Conservation (phyloP, 2,888 invertebrate species). For the Ochropleura plecta region DNA sequence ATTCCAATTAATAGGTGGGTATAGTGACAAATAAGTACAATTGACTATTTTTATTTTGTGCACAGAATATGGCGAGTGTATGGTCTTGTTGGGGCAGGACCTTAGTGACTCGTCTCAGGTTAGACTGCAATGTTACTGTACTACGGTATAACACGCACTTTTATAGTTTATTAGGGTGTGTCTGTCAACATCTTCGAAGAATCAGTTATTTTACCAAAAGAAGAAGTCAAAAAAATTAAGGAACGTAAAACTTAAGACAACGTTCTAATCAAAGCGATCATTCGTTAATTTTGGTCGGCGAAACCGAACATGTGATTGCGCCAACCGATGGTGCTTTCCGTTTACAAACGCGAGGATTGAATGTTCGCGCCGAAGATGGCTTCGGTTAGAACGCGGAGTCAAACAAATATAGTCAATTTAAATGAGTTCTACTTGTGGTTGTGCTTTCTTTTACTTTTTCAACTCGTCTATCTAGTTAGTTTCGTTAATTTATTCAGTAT, state of each 20-base stretch:
- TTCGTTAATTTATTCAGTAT: background rate
- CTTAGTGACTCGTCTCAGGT: background rate
- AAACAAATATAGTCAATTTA: background rate
- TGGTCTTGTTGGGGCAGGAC: background rate
- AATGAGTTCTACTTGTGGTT: constrained; percentile 9
- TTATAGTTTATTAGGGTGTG: no score
- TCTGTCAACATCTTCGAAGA: background rate
- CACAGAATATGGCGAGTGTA: constrained; percentile 2
- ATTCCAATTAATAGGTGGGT: background rate
- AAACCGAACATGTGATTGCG: background rate
- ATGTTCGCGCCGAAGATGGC: background rate
- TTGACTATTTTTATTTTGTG: background rate
- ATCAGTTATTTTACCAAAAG: background rate
- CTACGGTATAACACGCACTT: constrained; percentile 22
- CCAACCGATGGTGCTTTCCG: background rate
- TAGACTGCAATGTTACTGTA: background rate
- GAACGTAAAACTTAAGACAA: background rate
- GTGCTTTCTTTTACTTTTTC: background rate
- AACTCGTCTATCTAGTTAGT: background rate
- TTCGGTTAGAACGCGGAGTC: background rate
- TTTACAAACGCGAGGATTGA: background rate
- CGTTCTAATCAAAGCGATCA: background rate
- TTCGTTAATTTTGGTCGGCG: background rate
- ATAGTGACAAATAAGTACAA: background rate
- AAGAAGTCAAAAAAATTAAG: background rate